phyloP scores from a whole-genome alignment of 30 jellyfish, hydroid and myxozoan species.

The Turritopsis dohrnii region DNA sequence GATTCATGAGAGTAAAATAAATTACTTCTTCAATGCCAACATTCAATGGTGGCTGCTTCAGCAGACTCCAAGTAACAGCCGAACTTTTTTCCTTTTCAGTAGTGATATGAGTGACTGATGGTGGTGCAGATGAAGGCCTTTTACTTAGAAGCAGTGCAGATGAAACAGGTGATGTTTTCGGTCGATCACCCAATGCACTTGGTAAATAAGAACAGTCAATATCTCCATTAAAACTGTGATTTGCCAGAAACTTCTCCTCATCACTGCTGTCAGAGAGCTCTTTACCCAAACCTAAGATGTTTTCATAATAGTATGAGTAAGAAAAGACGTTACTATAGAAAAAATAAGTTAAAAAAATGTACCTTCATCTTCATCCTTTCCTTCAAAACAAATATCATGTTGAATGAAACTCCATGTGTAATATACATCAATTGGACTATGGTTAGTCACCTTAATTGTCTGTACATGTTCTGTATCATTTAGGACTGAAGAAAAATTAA shows the following conservation, averaged over 20 bases:
- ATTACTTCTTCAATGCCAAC: slow-evolving; percentile 24
- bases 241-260: background rate
- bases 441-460: slow-evolving; percentile 59
- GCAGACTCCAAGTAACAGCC: slow-evolving; percentile 16
- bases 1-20: too few relatives aligned
- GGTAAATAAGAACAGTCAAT: background rate
- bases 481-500: slow-evolving; percentile 76
- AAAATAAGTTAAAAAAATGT: background rate
- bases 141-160: background rate
- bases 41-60: slow-evolving; percentile 12
- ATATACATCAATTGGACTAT: slow-evolving; percentile 70
- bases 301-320: background rate
- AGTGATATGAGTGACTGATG: background rate
- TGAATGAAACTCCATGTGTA: slow-evolving; percentile 78
- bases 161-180: slow-evolving; percentile 5
- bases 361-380: slow-evolving; percentile 93
- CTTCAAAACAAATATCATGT: slow-evolving; percentile 72
- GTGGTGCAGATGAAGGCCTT: slow-evolving; percentile 26
- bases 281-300: slow-evolving; percentile 53
- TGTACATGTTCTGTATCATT: slow-evolving; percentile 90
- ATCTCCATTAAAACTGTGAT: background rate
- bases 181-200: background rate
- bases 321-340: background rate
- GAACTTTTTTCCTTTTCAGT: background rate
- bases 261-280: slow-evolving; percentile 65